Evolutionary conservation across 2,797 vertebrate genomes (phyloP), one percentile per base, ranked within the genome.

Genomic region (Gambusia yucatana): DNA sequence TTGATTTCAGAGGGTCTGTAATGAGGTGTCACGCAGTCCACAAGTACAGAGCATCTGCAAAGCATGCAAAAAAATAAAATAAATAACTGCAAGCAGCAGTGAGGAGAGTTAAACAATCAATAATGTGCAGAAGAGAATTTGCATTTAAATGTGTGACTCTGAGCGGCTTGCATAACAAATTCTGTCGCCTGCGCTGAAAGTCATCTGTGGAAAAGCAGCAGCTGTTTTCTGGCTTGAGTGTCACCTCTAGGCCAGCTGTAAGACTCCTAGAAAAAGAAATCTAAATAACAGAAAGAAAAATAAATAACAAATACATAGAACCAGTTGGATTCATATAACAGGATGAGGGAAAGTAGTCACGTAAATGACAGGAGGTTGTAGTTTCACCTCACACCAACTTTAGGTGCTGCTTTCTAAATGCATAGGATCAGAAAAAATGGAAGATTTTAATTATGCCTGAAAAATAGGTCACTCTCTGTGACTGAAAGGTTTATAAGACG

Each of bases 141-240:
- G 86, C 89, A 90, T 93, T 90, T 90, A 87, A 89, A 92, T 90
- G 81, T 73, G 52, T 77, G 77, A 82, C n/a, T 79, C 43, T 44
- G 61, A 82, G 75, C 72, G 63, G 72, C 81, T 78, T 43, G 69
- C 84, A 50, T 73, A 76, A 75, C 77, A 84, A 84, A 82, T 81
- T 84, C 43, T 72, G 77, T 81, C 82, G 87, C 76, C 17, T 39
- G 76, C 75, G 46, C 78, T 77, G 43, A 82, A 85, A 82, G 70
- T 84, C 82, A 1, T 61, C 63, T 7, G 50, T 28, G 43, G 50
- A 86, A 81, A 81, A 67, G 57, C 72, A 63, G 36, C 83, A 78
- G 79, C 76, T 88, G 82, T 76, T 85, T 82, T 74, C 25, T 75
- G 61, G 57, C 81, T 52, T 0, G 3, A 7, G 47, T 67, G 70